Conservation (phyloP, 2,113 vertebrate species). For the Anoura caudifer region DNA sequence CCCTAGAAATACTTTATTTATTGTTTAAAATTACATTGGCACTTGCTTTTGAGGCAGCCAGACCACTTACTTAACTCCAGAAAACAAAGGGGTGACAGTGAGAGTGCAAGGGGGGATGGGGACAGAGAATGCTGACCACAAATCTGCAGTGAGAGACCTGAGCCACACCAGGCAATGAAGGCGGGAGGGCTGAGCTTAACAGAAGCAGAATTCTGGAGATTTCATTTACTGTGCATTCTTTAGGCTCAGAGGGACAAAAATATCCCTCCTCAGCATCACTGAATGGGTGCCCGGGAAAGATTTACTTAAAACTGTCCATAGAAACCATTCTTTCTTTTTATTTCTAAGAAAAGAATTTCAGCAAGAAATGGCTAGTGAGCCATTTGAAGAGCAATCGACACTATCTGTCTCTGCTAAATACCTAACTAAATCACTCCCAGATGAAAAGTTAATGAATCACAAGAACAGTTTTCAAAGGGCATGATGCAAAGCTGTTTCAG, state of each 20-base stretch:
- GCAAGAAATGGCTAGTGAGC: background rate
- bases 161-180: no score
- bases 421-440: background rate
- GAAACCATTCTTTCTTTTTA: background rate
- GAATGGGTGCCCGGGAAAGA: background rate
- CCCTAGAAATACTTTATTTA: background rate
- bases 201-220: background rate
- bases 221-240: background rate
- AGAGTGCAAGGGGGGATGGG: background rate
- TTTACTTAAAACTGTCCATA: background rate
- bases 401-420: background rate
- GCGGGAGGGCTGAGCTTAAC: background rate
- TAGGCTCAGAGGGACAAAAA: background rate
- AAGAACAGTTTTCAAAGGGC: background rate
- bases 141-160: background rate
- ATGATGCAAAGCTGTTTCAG: background rate
- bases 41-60: background rate
- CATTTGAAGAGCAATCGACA: background rate
- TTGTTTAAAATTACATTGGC: background rate
- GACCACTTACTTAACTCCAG: background rate
- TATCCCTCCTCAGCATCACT: background rate
- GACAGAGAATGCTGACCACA: background rate
- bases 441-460: background rate
- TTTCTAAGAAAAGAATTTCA: background rate
- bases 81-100: background rate